Evolutionary conservation across 2,113 vertebrate species (phyloP).

Genomic region (Microtus pennsylvanicus): DNA sequence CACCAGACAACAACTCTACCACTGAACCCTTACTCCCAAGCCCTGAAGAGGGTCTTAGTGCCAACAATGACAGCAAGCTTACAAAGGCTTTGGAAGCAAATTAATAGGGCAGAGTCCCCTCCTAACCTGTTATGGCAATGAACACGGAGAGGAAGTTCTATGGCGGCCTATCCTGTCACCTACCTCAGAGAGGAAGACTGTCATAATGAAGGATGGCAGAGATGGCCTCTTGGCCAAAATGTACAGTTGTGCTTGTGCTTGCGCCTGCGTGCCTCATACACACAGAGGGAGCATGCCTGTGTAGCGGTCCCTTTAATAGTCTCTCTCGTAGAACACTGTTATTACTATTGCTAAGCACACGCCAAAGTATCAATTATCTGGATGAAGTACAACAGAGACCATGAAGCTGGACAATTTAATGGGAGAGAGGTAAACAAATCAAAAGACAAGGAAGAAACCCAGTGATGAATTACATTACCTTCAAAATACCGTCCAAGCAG

Average conservation of each 20-base stretch:
- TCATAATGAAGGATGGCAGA: neutral
- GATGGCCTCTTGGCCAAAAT: neutral
- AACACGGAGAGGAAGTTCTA: neutral
- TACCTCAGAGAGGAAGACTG: neutral
- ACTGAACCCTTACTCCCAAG: neutral
- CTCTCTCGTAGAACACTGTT: neutral
- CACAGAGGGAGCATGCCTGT: neutral
- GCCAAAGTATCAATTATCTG: neutral
- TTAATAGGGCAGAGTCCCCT: neutral
- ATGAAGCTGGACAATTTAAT: neutral
- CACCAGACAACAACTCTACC: neutral
- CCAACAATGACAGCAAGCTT: neutral
- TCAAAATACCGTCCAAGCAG: slow-evolving; percentile 47
- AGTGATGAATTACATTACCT: slow-evolving; percentile 32
- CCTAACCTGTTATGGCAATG: neutral
- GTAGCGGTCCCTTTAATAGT: neutral
- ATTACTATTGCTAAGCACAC: neutral
- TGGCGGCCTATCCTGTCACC: neutral
- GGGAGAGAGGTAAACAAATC: neutral
- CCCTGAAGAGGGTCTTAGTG: neutral
- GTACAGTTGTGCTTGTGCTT: neutral
- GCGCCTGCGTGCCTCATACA: neutral
- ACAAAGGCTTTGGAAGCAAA: neutral
- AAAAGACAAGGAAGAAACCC: neutral
- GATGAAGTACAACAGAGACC: neutral